Evolutionary conservation across 2,797 vertebrate species (phyloP).

Genomic region (Eulemur coronatus): DNA sequence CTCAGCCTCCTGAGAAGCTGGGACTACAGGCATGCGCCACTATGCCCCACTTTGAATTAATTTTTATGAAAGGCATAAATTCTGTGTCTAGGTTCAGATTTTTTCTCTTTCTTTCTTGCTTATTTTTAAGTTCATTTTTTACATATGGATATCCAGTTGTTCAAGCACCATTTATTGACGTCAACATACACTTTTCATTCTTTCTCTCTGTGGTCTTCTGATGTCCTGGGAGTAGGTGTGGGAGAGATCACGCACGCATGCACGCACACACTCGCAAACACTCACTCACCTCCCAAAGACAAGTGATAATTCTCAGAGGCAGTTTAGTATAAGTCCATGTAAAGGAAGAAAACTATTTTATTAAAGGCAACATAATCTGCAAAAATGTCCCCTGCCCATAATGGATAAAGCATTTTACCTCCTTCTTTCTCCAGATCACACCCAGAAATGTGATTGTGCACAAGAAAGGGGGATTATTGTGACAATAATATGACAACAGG

Average conservation of each 20-base stretch:
- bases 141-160: neutral
- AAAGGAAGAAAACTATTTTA: neutral
- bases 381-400: neutral
- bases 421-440: neutral
- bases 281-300: neutral
- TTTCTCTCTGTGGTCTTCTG: neutral
- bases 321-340: neutral
- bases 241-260: neutral
- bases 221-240: neutral
- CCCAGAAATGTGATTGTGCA: neutral
- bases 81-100: neutral
- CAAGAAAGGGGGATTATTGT: neutral
- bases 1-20: neutral
- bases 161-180: neutral
- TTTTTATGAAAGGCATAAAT: neutral
- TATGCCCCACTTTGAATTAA: neutral
- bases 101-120: neutral
- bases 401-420: neutral
- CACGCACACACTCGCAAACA: no score
- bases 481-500: neutral
- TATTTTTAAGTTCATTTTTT: neutral
- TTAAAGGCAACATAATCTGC: neutral
- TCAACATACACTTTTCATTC: neutral
- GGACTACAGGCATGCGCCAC: neutral
- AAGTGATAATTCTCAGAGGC: neutral